A percentile compares a stretch with the other conserved stretches of the same genome.
phyloP scores from a whole-genome alignment of 2,113 vertebrate genomes.

The Bettongia penicillata region DNA sequence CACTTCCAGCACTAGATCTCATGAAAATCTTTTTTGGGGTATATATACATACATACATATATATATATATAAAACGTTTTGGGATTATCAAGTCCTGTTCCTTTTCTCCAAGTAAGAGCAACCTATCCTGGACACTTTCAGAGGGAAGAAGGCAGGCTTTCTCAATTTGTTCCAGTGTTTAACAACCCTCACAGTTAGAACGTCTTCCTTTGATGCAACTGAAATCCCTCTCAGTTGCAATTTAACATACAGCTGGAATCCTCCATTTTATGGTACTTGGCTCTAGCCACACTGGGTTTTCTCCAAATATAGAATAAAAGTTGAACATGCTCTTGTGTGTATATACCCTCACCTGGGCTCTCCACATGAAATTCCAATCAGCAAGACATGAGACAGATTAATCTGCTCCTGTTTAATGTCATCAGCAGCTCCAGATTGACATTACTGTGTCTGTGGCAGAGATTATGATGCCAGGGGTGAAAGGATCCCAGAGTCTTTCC shows the following conservation, averaged over 20 bases:
- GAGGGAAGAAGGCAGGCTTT: not conserved
- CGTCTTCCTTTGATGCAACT: not conserved
- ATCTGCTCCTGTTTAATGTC: not conserved
- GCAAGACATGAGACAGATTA: not conserved
- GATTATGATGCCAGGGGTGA: not conserved
- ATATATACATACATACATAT: too few species aligned
- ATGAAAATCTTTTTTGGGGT: not conserved
- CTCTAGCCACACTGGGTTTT: not conserved
- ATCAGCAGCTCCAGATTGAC: not conserved
- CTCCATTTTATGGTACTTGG: not conserved
- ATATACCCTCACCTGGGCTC: not conserved
- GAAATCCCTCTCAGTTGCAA: not conserved
- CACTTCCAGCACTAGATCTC: not conserved
- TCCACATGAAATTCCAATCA: not conserved
- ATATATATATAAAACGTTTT: too few species aligned
- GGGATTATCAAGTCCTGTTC: not conserved
- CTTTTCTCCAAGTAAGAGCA: not conserved
- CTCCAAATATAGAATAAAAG: not conserved
- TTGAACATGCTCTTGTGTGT: not conserved
- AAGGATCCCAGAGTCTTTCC: not conserved
- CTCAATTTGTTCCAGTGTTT: not conserved
- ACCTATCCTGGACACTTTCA: not conserved
- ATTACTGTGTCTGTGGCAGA: not conserved
- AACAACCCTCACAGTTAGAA: not conserved
- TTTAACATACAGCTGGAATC: accelerated